phyloP scores from a whole-genome alignment of 1,140 invertebrate species.

The Drosophila yakuba region DNA sequence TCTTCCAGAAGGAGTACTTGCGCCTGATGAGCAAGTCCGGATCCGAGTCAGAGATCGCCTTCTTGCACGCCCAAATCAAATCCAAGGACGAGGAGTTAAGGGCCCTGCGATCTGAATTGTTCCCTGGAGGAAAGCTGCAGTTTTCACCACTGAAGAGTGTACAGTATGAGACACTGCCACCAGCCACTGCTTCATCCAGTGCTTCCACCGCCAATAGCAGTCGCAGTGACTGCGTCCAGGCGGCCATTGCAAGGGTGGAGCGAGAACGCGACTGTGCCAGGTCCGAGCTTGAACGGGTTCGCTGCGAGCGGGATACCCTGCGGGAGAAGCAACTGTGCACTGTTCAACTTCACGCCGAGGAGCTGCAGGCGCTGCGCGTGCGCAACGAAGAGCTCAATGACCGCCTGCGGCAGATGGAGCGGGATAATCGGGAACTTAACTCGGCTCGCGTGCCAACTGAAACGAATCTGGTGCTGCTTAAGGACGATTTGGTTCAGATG shows the following conservation, averaged over 20 bases:
- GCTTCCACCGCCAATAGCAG: constrained; percentile 29
- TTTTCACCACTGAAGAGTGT: constrained; percentile 46
- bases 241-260: constrained; percentile 67
- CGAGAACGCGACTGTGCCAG: constrained; percentile 75
- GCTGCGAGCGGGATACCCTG: constrained; percentile 72
- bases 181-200: constrained; percentile 7
- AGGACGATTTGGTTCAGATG: constrained; percentile 66
- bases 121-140: constrained; percentile 19
- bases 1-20: constrained; percentile 83
- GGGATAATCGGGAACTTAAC: constrained; percentile 67
- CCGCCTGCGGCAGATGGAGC: constrained; percentile 63
- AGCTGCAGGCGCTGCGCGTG: constrained; percentile 57
- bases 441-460: constrained; percentile 67
- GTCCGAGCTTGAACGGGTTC: constrained; percentile 69
- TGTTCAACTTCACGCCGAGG: constrained; percentile 64
- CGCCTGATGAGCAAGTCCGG: constrained; percentile 65
- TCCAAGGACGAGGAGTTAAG: constrained; percentile 79
- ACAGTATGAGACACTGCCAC: constrained; percentile 39
- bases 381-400: constrained; percentile 61
- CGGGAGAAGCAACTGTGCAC: constrained; percentile 68
- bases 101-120: constrained; percentile 59
- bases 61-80: constrained; percentile 75
- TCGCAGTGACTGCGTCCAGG: constrained; percentile 74
- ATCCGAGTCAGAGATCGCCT: constrained; percentile 71
- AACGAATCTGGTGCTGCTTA: constrained; percentile 64